Evolutionary conservation across 2,113 vertebrate species (phyloP), one percentile per base, ranked within the genome.

Genomic region (Hemiprocne comata): DNA sequence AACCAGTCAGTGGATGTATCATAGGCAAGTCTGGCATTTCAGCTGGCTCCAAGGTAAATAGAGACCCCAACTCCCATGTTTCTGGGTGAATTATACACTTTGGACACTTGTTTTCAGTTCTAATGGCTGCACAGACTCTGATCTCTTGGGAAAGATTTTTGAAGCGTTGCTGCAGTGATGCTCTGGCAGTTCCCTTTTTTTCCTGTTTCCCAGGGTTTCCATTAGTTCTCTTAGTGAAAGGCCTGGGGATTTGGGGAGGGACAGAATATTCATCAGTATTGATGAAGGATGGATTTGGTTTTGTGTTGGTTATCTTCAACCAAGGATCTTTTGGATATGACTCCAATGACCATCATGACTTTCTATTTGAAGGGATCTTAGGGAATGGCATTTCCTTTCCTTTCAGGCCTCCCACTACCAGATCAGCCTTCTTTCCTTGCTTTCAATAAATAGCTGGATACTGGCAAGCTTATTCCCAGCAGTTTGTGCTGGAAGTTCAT

Each of bases 221-320:
- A 1, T 5, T 51, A 1, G 23, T 10, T 18, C 38, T 20, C 2
- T 0, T 4, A 1, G 0, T 31, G 54, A 61, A 5, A 9, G 4
- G 15, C 46, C 44, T 6, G 14, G 15, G 40, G 15, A 4, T 69
- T 44, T 69, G 60, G 13, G 15, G 7, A 7, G 29, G 18, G 15
- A 5, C 5, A 25, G 26, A n/a, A 7, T 18, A 0, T n/a, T 36
- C 7, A 1, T 6, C 38, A 13, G 9, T 0, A 6, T 1, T 10
- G 7, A 7, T 10, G 6, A 11, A 28, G 17, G 31, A 18, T 7
- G 0, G 12, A 2, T 28, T 62, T 20, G 16, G 18, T 5, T 13
- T 34, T 16, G 20, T 13, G 0, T 23, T 8, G 20, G 16, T 0
- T 34, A 13, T 1, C 17, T 82, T 48, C 40, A 44, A 16, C 11